These are phyloP conservation scores for Brachirus orientalis DNA, from an alignment of 2,113 vertebrate genomes.

Conservation along the genomic window DNA sequence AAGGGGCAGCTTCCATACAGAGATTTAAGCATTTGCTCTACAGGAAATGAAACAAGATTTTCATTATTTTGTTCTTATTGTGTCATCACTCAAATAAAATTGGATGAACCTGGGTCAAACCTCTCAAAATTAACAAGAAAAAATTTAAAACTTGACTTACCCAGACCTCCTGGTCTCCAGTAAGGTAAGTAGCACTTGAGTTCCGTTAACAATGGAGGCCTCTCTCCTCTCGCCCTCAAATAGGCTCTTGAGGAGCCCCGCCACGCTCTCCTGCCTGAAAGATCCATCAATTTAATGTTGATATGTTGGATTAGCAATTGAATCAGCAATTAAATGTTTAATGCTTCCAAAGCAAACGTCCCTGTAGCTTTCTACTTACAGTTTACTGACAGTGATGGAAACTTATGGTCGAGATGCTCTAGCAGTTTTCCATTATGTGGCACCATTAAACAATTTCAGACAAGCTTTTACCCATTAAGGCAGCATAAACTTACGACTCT, in stretches of 20 bases:
- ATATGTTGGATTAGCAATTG: not conserved
- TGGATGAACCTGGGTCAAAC: not conserved
- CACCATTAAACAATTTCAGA: too few relatives aligned
- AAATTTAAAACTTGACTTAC: conserved; percentile 75
- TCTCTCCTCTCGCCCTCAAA: conserved; percentile 90
- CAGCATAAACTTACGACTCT: conserved; percentile 89
- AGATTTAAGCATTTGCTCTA: not conserved
- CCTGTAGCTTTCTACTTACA: not conserved
- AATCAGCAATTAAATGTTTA: too few relatives aligned
- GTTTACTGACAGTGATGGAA: not conserved
- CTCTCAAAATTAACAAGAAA: not conserved
- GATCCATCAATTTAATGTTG: conserved; percentile 13
- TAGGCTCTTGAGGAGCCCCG: conserved; percentile 93
- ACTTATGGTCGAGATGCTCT: too few relatives aligned
- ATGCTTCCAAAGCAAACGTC: too few relatives aligned
- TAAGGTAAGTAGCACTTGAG: conserved; percentile 92
- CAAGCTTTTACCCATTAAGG: not conserved
- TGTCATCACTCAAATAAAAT: not conserved
- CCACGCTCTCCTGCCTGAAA: conserved; percentile 91
- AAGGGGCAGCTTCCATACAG: too few relatives aligned
- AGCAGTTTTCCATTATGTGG: too few relatives aligned
- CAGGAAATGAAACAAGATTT: not conserved
- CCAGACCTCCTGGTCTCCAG: conserved; percentile 91
- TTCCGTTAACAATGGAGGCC: conserved; percentile 92
- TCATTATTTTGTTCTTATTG: not conserved